Base-by-base conservation (phyloP, 2,888 invertebrate genomes). In the Nephrocerus scutellatus region DNA sequence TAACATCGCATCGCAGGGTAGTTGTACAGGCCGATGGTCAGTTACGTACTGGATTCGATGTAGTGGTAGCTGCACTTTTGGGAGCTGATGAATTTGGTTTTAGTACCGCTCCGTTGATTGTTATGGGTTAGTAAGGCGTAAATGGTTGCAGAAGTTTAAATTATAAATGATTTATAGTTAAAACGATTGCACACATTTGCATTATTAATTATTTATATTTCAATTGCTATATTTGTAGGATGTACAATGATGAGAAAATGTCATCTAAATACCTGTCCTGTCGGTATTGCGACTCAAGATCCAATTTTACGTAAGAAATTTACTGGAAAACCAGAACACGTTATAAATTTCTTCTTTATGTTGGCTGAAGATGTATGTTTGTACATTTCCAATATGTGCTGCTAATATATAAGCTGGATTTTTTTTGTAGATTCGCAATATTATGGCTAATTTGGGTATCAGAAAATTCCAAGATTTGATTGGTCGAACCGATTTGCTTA, bases 161-260 rank as follows among this genome's bases (percentile, higher is more conserved):
- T n/a, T 14, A 25, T 21, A 10, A 8, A 12, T 15, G n/a, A 22
- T n/a, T n/a, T 8, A 7, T 4, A 13, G 12, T 12, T 19, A 7
- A 4, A 5, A 10, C 8, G 4, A 13, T 15, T 15, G 3, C n/a
- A 15, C n/a, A 26, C 21, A 10, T 10, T 8, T 18, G 5, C 5
- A 33, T 6, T 9, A 21, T 21, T 14, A 15, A 15, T 4, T 16
- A 12, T 22, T 30, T 30, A 13, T 15, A 31, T 30, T 28, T 21
- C 15, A n/a, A 18, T 28, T 13, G 23, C 2, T 26, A 36, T 38
- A 6, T 31, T 26, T 50, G 6, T 43, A 59, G 77, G 98, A 4
- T 98, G 98, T 62, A 98, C 96, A 1, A 98, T 98, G 98, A 98
- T 98, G 98, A 77, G 98, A 41, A 98, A 98, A 67, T 98, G 98